phyloP scores from a whole-genome alignment of 2,797 vertebrate genomes.

The Anabas testudineus region DNA sequence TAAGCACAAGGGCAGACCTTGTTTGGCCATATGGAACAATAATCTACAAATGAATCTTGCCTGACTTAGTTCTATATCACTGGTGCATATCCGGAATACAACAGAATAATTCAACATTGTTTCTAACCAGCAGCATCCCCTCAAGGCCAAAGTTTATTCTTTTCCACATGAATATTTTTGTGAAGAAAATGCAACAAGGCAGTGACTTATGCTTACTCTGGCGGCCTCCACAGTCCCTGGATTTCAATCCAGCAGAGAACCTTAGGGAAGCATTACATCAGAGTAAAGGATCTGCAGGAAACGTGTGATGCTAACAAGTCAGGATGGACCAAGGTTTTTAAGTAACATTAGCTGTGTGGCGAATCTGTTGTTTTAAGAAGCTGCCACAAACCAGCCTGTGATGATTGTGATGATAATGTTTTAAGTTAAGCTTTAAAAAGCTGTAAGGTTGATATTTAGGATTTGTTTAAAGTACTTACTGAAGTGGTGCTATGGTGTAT shows the following conservation, averaged over 20 bases:
- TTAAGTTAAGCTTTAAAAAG: background rate
- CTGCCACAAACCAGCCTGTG: background rate
- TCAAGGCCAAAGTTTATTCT: constrained; percentile 23
- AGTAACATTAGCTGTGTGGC: background rate
- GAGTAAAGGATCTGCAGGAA: constrained; percentile 14
- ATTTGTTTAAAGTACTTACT: background rate
- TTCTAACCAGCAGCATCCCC: constrained; percentile 27
- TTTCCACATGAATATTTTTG: constrained; percentile 49
- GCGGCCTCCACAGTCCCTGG: constrained; percentile 12
- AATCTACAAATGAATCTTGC: constrained; percentile 20
- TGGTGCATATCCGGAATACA: background rate
- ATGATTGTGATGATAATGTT: background rate
- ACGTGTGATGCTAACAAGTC: background rate
- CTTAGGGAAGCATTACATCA: constrained; percentile 8
- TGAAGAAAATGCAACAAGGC: constrained; percentile 46
- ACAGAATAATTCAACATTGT: background rate
- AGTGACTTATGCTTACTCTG: constrained; percentile 44
- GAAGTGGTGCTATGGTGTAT: background rate
- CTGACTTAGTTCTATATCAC: background rate
- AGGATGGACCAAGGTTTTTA: background rate
- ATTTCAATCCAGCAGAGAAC: constrained; percentile 30
- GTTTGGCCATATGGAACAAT: constrained; percentile 2
- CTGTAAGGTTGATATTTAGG: background rate
- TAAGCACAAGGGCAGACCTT: constrained; percentile 5
- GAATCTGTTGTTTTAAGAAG: background rate